Conservation (phyloP, 2,113 vertebrate species). For the Uria lomvia region DNA sequence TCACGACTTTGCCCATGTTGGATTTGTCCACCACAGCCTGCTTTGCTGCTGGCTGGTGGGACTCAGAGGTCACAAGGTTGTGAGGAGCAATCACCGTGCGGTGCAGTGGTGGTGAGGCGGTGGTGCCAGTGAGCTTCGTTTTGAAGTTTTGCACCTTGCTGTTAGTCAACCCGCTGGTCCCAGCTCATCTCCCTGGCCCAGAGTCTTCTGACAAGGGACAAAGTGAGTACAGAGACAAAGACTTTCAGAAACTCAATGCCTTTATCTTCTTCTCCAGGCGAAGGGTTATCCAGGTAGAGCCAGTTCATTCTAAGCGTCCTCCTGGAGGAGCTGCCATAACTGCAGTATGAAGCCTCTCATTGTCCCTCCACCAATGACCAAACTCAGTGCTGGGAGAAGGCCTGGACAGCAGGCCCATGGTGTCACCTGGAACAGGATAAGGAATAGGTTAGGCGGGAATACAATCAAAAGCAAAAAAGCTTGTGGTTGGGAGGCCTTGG, state of each 20-base stretch:
- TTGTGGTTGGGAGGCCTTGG: background rate
- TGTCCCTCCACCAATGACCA: background rate
- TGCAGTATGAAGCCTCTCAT: background rate
- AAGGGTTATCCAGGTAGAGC: background rate
- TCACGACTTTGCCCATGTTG: background rate
- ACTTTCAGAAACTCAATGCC: background rate
- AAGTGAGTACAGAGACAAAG: background rate
- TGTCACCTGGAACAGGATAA: background rate
- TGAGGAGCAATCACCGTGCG: rapidly evolving
- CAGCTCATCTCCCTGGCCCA: background rate
- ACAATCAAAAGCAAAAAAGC: background rate
- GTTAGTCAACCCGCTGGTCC: background rate
- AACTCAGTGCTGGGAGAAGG: background rate
- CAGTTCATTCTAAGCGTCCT: background rate
- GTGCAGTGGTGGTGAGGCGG: background rate
- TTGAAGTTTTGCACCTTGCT: background rate
- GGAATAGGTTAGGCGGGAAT: background rate
- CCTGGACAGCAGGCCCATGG: background rate
- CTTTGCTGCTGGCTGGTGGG: background rate
- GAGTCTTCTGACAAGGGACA: background rate
- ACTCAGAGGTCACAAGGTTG: background rate
- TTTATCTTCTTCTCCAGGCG: background rate
- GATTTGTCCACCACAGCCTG: background rate
- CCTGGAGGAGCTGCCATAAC: background rate
- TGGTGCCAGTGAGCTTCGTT: background rate